These are phyloP conservation scores for Lamellibrachia luymesi DNA, from an alignment of 1,140 invertebrate genomes.

Conservation along the genomic window DNA sequence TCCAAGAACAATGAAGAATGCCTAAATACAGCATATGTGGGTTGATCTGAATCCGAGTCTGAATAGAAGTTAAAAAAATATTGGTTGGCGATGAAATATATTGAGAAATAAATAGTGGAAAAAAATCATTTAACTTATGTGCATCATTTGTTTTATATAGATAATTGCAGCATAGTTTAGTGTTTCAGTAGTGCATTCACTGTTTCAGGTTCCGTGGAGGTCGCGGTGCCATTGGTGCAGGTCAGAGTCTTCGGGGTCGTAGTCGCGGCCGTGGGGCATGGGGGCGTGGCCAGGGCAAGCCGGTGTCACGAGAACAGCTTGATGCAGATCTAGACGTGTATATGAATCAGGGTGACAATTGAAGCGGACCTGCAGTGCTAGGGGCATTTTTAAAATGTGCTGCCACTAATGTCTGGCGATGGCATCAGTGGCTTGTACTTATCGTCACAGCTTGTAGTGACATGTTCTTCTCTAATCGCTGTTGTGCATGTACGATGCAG, in stretches of 20 bases:
- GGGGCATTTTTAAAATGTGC: neutral
- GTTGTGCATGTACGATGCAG: neutral
- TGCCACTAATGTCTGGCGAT: neutral
- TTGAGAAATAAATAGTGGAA: neutral
- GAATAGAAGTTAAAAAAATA: no score
- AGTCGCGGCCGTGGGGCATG: constrained; percentile 3
- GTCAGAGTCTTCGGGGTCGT: neutral
- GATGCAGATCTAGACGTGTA: constrained; percentile 10
- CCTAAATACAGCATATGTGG: no score
- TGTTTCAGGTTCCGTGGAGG: constrained; percentile 4
- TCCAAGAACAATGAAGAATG: no score
- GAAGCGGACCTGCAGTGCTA: neutral
- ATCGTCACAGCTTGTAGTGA: neutral
- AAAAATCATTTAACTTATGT: neutral
- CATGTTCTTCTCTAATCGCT: neutral
- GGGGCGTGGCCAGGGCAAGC: neutral
- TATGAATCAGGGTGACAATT: constrained; percentile 6
- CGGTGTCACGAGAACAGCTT: constrained; percentile 8
- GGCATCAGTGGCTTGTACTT: neutral
- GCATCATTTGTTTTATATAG: neutral
- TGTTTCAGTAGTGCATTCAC: neutral
- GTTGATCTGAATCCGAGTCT: no score
- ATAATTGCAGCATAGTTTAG: neutral
- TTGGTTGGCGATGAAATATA: neutral
- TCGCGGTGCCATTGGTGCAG: neutral